A percentile compares a stretch with the other conserved stretches of the same genome.
Conservation (phyloP, 2,113 vertebrate species). For the Murina feae region DNA sequence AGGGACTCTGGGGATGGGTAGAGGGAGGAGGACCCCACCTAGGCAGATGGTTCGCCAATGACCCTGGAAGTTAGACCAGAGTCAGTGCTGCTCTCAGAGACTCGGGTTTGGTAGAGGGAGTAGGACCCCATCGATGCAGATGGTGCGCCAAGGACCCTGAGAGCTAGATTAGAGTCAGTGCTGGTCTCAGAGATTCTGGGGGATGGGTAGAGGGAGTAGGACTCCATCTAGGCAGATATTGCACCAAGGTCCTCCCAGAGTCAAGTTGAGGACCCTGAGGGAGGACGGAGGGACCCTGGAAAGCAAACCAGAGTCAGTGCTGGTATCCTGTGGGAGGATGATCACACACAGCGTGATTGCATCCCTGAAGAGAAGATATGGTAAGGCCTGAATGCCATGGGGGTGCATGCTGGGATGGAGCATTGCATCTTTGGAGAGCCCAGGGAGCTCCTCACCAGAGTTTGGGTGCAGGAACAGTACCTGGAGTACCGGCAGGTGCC, state of each 20-base stretch:
- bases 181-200: no score
- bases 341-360: no score
- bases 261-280: background rate
- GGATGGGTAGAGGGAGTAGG: no score
- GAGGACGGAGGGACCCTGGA: background rate
- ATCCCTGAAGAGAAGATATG: background rate
- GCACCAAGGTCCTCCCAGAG: background rate
- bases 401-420: background rate
- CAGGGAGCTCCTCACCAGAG: background rate
- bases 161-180: no score
- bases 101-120: no score
- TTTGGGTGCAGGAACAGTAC: constrained; percentile 49
- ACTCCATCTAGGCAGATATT: background rate
- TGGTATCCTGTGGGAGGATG: background rate
- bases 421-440: constrained; percentile 47
- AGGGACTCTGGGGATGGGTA: no score
- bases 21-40: background rate
- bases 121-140: background rate
- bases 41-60: no score
- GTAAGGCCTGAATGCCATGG: background rate
- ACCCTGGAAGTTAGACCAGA: no score
- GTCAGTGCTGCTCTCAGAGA: no score
- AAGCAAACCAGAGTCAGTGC: background rate
- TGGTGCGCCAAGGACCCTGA: no score
- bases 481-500: constrained; percentile 11